Conservation (phyloP, 2,113 vertebrate species). For the Psammodynastes pulverulentus region DNA sequence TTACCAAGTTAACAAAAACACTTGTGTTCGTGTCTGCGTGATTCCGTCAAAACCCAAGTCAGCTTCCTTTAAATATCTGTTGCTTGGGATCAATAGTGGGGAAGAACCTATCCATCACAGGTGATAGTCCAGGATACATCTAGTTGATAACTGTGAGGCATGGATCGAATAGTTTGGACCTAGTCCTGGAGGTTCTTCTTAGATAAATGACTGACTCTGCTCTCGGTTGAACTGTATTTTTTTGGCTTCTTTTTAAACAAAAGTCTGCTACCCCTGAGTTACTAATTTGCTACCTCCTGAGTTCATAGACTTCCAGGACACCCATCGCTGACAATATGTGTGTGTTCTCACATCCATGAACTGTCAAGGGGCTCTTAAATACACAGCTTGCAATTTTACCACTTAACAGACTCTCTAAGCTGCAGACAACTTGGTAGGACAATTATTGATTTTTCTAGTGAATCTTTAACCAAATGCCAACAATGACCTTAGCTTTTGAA, state of each 20-base stretch:
- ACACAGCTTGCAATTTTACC: background rate
- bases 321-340: background rate
- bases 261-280: background rate
- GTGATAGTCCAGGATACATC: background rate
- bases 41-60: background rate
- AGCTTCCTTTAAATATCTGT: background rate
- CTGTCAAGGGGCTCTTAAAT: background rate
- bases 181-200: background rate
- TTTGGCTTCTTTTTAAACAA: background rate
- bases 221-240: background rate
- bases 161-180: background rate
- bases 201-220: background rate
- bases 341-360: background rate
- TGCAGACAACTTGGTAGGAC: background rate
- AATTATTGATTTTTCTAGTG: background rate
- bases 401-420: background rate
- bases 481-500: background rate
- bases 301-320: background rate
- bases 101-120: background rate
- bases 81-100: background rate
- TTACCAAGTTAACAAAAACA: background rate
- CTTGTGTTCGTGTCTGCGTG: background rate
- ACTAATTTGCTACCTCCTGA: background rate
- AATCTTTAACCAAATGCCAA: background rate
- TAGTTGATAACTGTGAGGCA: background rate